Evolutionary conservation across 1,140 invertebrate species (phyloP).

Genomic region (Mactra quadrangularis): DNA sequence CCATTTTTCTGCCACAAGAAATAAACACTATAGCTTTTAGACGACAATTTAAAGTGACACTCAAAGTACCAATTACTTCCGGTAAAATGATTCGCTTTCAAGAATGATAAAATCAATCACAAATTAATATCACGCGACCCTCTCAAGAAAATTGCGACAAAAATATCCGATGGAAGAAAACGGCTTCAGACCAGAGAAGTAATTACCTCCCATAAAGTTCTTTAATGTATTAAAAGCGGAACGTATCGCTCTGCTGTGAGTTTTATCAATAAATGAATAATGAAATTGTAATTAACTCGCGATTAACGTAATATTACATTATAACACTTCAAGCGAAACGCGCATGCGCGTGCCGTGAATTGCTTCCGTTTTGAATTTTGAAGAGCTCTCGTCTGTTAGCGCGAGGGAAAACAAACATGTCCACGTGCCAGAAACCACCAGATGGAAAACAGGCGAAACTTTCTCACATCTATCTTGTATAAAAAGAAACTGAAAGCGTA

Average conservation of each 20-base stretch:
- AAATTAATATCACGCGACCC: background rate
- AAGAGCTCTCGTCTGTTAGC: constrained; percentile 44
- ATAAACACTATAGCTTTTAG: too few relatives aligned
- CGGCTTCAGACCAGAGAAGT: background rate
- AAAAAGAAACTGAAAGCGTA: constrained; percentile 1
- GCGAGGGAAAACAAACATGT: constrained; percentile 29
- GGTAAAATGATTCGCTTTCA: background rate
- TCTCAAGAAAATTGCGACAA: background rate
- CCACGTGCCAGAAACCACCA: constrained; percentile 33
- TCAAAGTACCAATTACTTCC: background rate
- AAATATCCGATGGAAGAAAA: background rate
- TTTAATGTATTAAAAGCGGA: background rate
- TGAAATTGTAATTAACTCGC: constrained; percentile 38
- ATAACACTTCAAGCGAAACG: constrained; percentile 22
- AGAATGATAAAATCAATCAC: background rate
- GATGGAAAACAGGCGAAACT: constrained; percentile 40
- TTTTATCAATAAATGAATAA: constrained; percentile 45
- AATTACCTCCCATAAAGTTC: constrained; percentile 1
- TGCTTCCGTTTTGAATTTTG: constrained; percentile 38
- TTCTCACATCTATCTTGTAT: constrained; percentile 37
- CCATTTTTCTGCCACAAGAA: too few relatives aligned
- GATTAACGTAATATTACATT: constrained; percentile 46
- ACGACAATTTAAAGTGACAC: too few relatives aligned
- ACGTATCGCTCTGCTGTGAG: background rate
- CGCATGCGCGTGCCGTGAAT: constrained; percentile 31